Evolutionary conservation across 2,888 invertebrate species (phyloP), one percentile per base, ranked within the genome.

Genomic region (Zaprionus bogoriensis): DNA sequence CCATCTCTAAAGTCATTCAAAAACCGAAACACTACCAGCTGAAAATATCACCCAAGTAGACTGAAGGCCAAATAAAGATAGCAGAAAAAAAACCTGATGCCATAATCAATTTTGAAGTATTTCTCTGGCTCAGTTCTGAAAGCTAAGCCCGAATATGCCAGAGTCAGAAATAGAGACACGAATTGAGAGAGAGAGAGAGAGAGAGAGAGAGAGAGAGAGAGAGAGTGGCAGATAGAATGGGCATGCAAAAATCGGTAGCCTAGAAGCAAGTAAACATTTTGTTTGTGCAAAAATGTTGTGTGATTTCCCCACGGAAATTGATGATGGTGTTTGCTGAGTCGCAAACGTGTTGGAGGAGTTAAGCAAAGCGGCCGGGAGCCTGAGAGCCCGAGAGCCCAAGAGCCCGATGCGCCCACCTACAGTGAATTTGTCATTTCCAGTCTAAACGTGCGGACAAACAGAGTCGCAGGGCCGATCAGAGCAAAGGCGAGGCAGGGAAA

Each of bases 281-380:
- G 86, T 86, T 83, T 83, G 83, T 77, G 74, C 77, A 83, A 86
- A 86, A 83, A 83, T 86, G 77, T 83, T 83, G 83, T 80, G 84
- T 84, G 84, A 83, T 83, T 83, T 83, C 87, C 83, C 87, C 66
- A 84, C 86, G 83, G 83, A 83, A 83, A 83, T 86, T 86, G 83
- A 83, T 86, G 83, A 86, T 81, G 81, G 84, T 86, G 83, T 83
- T 83, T 83, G 83, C 73, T 74, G 74, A 86, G 82, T 77, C 74
- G 86, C 86, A 82, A 82, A 86, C 81, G 86, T 83, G 77, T 86
- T 77, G 69, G 52, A 72, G 81, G 67, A 85, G 85, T 77, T 79
- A 69, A 72, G 72, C 76, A 70, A 60, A 63, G 61, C 66, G 62
- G 58, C 51, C 62, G 44, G 51, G 46, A 64, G 58, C 53, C 58